Evolutionary conservation across 1,140 invertebrate species (phyloP), one percentile per base, ranked within the genome.

Genomic region (Anadara kagoshimensis): DNA sequence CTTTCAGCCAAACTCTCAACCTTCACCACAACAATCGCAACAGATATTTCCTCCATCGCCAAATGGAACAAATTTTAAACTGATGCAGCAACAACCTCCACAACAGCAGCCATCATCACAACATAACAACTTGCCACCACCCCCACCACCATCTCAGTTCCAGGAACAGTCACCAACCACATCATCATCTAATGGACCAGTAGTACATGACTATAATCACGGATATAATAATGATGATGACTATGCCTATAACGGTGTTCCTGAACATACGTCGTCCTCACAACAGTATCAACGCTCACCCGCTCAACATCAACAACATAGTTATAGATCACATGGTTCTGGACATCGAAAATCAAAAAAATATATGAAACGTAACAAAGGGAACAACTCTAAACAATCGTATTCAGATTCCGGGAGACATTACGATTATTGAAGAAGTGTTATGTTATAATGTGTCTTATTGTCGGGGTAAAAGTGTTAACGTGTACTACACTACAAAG

Each of bases 161-260:
- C 3, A 61, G n/a, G 44, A 69, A 69, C 57, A 69, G 53, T 24
- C 47, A 57, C 18, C 65, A 68, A 43, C n/a, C 65, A 14, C 54
- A 18, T 57, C 22, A 26, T 24, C 56, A 43, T 44, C 66, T 0
- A 75, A 75, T 51, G 73, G 73, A 57, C 66, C 61, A 58, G 41
- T 63, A 14, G 29, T 75, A n/a, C 61, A 63, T 43, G 73, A 75
- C 22, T 75, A 69, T 51, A 75, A 75, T 45, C 73, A 75, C 54
- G 66, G 73, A 43, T 64, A 36, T 47, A 57, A 49, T 62, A 59
- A 54, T 51, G 18, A n/a, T 16, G 58, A 68, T 47, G 61, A 69
- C 16, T 51, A 51, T 29, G 26, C 57, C 0, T 57, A 69, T 51
- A 56, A 69, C 22, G 29, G 29, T 36, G 29, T 36, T 36, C 29